Percentiles rank a stretch among this genome's conserved stretches.
Conservation (phyloP, 2,888 invertebrate species). For the Eupelmus urozonus region DNA sequence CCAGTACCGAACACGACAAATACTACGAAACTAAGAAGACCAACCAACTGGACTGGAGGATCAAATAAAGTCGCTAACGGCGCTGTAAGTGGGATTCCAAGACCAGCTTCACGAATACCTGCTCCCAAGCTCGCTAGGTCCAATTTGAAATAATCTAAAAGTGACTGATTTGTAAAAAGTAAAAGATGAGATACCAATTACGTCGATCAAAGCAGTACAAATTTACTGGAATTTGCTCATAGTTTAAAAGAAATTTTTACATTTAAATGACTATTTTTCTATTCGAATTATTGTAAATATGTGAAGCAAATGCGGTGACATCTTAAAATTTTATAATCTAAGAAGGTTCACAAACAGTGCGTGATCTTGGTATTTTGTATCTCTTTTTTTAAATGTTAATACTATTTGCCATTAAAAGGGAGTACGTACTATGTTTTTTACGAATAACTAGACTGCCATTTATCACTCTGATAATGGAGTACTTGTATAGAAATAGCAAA, state of each 20-base stretch:
- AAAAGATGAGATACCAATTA: conserved; percentile 47
- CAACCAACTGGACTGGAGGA: conserved; percentile 69
- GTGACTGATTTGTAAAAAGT: conserved; percentile 33
- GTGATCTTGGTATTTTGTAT: conserved; percentile 57
- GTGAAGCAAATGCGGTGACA: background rate
- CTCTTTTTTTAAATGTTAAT: conserved; percentile 36
- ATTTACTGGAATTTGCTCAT: conserved; percentile 44
- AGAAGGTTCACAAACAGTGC: conserved; percentile 12
- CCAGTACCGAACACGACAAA: conserved; percentile 36
- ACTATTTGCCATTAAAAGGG: conserved; percentile 51
- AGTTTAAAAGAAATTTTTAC: conserved; percentile 29
- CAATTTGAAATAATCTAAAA: conserved; percentile 58
- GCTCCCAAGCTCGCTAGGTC: conserved; percentile 67
- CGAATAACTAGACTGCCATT: conserved; percentile 53
- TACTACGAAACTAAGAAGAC: conserved; percentile 69
- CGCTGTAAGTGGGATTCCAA: conserved; percentile 72
- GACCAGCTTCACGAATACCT: conserved; percentile 75
- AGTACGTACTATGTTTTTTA: conserved; percentile 43
- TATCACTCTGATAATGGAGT: conserved; percentile 40
- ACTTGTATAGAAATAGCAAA: conserved; percentile 48
- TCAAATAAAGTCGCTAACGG: conserved; percentile 62
- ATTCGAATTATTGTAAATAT: conserved; percentile 56
- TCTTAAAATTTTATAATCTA: conserved; percentile 38
- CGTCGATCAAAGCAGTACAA: conserved; percentile 48
- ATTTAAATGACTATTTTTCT: conserved; percentile 54